phyloP scores from a whole-genome alignment of 2,888 invertebrate species.

The Orthosia gothica region DNA sequence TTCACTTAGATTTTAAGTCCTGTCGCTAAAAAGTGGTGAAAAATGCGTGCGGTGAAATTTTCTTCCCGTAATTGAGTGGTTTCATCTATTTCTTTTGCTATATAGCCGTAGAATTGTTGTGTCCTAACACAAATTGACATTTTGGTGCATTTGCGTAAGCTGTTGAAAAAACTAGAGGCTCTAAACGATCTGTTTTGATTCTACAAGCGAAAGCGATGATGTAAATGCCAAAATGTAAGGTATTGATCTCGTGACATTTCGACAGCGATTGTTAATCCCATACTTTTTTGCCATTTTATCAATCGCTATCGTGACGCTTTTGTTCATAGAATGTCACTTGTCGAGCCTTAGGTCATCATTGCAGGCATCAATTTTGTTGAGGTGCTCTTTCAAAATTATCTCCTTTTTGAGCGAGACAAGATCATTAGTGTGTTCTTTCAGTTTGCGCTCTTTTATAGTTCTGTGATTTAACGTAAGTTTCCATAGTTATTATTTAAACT shows the following conservation, averaged over 20 bases:
- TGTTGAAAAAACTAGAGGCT: neutral
- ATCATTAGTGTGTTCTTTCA: neutral
- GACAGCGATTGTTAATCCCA: too few species aligned
- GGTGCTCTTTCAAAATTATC: neutral
- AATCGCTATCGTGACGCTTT: too few species aligned
- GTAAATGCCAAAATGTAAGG: too few species aligned
- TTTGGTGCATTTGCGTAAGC: slow-evolving; percentile 1
- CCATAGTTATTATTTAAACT: neutral
- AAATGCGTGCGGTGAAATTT: neutral
- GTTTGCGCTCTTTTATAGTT: neutral
- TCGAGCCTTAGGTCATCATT: neutral
- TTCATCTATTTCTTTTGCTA: neutral
- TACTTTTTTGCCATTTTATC: too few species aligned
- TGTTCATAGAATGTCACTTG: too few species aligned
- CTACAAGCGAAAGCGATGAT: too few species aligned
- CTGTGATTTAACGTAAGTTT: neutral
- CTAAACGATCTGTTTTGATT: too few species aligned
- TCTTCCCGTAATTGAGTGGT: neutral
- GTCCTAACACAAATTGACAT: too few species aligned
- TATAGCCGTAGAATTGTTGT: neutral
- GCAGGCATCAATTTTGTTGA: slow-evolving; percentile 1
- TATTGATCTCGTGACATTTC: too few species aligned
- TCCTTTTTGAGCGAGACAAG: neutral
- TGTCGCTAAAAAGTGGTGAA: neutral
- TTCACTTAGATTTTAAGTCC: neutral